These are phyloP conservation scores for Dryomyza anilis DNA, from an alignment of 2,888 invertebrate genomes.

Conservation along the genomic window DNA sequence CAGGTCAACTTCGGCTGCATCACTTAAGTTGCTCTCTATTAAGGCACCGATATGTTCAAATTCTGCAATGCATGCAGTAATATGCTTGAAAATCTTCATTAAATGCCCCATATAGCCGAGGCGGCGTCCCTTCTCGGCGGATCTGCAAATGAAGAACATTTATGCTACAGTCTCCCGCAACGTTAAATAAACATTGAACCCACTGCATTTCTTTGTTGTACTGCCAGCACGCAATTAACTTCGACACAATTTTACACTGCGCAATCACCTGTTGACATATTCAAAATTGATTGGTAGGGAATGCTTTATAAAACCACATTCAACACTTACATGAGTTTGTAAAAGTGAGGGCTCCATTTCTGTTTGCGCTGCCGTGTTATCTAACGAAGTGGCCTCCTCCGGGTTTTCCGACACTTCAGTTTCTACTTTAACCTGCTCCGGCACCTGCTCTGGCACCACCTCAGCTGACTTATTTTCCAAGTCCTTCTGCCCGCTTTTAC, in stretches of 20 bases:
- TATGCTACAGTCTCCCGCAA: no score
- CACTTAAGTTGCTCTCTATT: conserved; percentile 63
- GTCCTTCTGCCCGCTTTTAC: conserved; percentile 20
- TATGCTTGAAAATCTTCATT: conserved; percentile 67
- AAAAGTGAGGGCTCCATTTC: conserved; percentile 60
- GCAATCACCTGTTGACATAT: conserved; percentile 69
- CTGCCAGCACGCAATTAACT: conserved; percentile 81
- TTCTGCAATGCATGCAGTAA: conserved; percentile 61
- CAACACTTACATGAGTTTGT: conserved; percentile 64
- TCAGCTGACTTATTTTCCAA: background rate
- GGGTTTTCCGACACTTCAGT: background rate
- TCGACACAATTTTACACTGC: conserved; percentile 79
- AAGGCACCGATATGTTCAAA: conserved; percentile 65
- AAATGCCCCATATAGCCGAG: conserved; percentile 73
- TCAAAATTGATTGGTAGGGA: conserved; percentile 27
- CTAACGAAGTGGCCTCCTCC: conserved; percentile 36
- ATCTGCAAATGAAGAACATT: conserved; percentile 50
- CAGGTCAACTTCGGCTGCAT: conserved; percentile 63
- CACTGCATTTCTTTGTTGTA: conserved; percentile 79
- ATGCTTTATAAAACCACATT: background rate
- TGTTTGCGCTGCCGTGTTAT: conserved; percentile 40
- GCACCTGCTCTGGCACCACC: background rate
- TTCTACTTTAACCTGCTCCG: conserved; percentile 13
- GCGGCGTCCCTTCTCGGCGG: conserved; percentile 64
- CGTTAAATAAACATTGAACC: conserved; percentile 59